Percentiles rank a stretch among this genome's conserved stretches.
Evolutionary conservation across 2,888 invertebrate species (phyloP).

Genomic region (Allacma fusca): DNA sequence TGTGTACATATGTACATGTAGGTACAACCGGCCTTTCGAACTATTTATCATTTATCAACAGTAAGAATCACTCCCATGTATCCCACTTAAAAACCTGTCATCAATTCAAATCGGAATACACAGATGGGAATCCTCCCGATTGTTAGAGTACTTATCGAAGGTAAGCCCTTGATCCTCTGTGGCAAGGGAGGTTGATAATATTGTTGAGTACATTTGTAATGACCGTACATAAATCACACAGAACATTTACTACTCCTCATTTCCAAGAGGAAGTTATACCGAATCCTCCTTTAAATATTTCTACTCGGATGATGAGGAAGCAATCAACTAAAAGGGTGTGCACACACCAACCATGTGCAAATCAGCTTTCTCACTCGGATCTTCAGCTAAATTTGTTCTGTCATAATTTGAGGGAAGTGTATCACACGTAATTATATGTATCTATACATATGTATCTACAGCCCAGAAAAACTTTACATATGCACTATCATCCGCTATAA

Average conservation of each 20-base stretch:
- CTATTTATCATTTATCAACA: conserved; percentile 11
- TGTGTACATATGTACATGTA: neutral
- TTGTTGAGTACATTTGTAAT: neutral
- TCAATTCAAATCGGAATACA: conserved; percentile 17
- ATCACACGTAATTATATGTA: neutral
- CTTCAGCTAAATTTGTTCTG: conserved; percentile 17
- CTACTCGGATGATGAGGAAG: neutral
- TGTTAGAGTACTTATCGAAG: conserved; percentile 19
- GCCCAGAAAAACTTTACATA: too few species aligned
- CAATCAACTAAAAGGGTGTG: conserved; percentile 5
- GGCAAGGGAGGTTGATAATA: conserved; percentile 8
- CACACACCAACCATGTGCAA: conserved; percentile 20
- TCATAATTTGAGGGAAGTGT: conserved; percentile 10
- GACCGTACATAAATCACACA: conserved; percentile 6
- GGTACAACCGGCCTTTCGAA: neutral
- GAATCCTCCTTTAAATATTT: neutral
- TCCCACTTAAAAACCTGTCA: conserved; percentile 27
- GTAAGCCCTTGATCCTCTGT: conserved; percentile 21
- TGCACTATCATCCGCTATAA: neutral
- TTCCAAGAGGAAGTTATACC: conserved; percentile 9
- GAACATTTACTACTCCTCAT: conserved; percentile 10
- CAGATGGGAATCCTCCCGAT: conserved; percentile 17
- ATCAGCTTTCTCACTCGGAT: conserved; percentile 20
- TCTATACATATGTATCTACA: neutral
- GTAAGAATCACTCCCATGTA: conserved; percentile 11